Base-by-base conservation (phyloP, 1,140 invertebrate genomes). In the Cryptotermes secundus region DNA sequence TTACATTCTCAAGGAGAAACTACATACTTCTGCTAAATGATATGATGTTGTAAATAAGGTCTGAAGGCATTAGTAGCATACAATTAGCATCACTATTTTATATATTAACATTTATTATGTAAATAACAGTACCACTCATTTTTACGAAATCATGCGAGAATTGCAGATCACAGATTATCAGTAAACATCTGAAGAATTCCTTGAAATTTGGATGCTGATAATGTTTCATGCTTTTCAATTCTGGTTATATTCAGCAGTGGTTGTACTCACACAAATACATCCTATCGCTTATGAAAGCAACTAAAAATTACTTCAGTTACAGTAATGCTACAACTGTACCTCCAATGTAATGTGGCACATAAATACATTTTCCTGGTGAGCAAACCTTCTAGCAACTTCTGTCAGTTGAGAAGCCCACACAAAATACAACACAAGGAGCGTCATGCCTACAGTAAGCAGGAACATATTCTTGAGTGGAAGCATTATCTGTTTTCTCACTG, bases 391-490 rank as follows among this genome's bases (percentile, higher is more conserved):
- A 72, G 45, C 34, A 9, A 83, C 83, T 72, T 83, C 83, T 72
- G 31, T 65, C 34, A 59, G 59, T 42, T 83, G 83, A 72, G 83
- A 83, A 38, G 59, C 34, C 83, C 83, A 83, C 35, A 83, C 83
- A 79, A 83, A 83, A 79, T 83, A 83, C 35, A 83, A 26, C 16
- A 83, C 53, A 65, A 83, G 31, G 35, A 83, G 35, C 49, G 34
- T 83, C 83, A 83, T 83, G 6, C 45, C 83, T 36, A 83, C 49
- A 24, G 59, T 83, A 34, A 83, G 49, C 59, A 83, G 34, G 34
- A 83, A 83, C 83, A 83, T 83, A 35, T 83, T 83, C 72, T 83
- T 83, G 34, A 83, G 59, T 31, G 83, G 34, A 72, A 49, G 83
- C 83, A 83, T 83, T 22, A 81, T 81, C 24, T 38, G 84, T 84